Conservation (phyloP, 2,797 vertebrate genomes). For the Lepus oiostolus region DNA sequence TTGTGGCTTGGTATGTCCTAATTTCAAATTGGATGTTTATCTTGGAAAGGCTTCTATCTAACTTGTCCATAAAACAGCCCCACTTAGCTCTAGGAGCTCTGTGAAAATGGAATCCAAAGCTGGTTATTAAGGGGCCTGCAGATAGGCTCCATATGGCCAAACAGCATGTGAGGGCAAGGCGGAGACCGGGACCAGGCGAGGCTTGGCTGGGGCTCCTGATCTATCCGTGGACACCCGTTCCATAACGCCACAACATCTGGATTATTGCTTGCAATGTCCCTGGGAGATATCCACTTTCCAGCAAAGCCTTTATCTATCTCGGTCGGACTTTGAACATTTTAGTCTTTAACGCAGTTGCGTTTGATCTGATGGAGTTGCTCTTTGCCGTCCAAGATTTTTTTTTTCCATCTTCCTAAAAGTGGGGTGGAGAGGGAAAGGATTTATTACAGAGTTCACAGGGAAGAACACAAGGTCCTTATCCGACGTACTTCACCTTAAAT, state of each 20-base stretch:
- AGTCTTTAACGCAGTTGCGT: constrained; percentile 89
- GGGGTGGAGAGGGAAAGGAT: constrained; percentile 75
- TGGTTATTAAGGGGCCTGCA: constrained; percentile 96
- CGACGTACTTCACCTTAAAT: constrained; percentile 67
- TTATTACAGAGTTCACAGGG: constrained; percentile 76
- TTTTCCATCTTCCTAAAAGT: constrained; percentile 49
- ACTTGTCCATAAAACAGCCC: constrained; percentile 99
- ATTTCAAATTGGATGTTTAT: constrained; percentile 98
- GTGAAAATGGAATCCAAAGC: constrained; percentile 95
- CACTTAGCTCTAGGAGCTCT: constrained; percentile 98
- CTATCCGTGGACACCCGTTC: constrained; percentile 97
- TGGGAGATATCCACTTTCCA: constrained; percentile 98
- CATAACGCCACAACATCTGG: constrained; percentile 99
- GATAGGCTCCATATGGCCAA: constrained; percentile 99
- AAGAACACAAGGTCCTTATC: constrained; percentile 60
- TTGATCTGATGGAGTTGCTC: constrained; percentile 89
- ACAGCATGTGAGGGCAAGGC: constrained; percentile 97
- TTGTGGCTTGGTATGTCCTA: constrained; percentile 91
- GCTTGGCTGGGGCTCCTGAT: constrained; percentile 95
- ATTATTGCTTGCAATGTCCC: constrained; percentile 98
- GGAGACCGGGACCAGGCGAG: constrained; percentile 92
- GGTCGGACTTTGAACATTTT: constrained; percentile 91
- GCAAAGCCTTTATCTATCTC: constrained; percentile 97
- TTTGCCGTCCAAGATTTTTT: constrained; percentile 79
- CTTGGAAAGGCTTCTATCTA: constrained; percentile 99